phyloP scores from a whole-genome alignment of 2,888 invertebrate genomes.

The Psylliodes chrysocephalus region DNA sequence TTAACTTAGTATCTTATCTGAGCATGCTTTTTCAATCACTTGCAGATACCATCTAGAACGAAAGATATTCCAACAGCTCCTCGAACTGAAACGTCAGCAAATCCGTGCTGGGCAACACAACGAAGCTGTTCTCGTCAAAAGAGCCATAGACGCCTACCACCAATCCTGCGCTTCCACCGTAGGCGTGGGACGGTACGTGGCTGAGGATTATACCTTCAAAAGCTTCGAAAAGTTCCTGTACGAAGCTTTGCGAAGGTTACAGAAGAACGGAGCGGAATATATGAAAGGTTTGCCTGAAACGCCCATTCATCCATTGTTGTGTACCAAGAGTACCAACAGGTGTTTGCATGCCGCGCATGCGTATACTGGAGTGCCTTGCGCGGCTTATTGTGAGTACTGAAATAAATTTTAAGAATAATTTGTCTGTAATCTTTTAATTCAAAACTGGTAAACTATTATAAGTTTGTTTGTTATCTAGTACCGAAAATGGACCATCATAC shows the following conservation, averaged over 20 bases:
- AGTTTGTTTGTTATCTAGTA: slow-evolving; percentile 71
- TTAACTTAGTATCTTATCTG: too few species aligned
- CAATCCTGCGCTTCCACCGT: slow-evolving; percentile 78
- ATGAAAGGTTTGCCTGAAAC: slow-evolving; percentile 64
- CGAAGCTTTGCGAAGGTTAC: slow-evolving; percentile 82
- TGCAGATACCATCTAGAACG: slow-evolving; percentile 88
- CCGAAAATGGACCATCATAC: slow-evolving; percentile 83
- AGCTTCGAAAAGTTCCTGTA: slow-evolving; percentile 90
- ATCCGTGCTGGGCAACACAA: slow-evolving; percentile 90
- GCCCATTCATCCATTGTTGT: slow-evolving; percentile 75
- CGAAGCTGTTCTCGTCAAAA: slow-evolving; percentile 86
- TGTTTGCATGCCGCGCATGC: slow-evolving; percentile 93
- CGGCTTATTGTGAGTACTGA: slow-evolving; percentile 82
- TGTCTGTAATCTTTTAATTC: too few species aligned
- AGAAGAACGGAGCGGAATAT: slow-evolving; percentile 75
- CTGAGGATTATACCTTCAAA: slow-evolving; percentile 76
- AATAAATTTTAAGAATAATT: too few species aligned
- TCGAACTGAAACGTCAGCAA: slow-evolving; percentile 91
- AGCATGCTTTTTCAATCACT: slow-evolving; percentile 33
- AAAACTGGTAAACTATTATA: too few species aligned
- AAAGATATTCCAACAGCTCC: slow-evolving; percentile 91
- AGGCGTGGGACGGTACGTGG: slow-evolving; percentile 72
- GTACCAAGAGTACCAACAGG: slow-evolving; percentile 87
- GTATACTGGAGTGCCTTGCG: slow-evolving; percentile 89
- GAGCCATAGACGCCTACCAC: slow-evolving; percentile 86